Evolutionary conservation across 2,888 invertebrate species (phyloP), one percentile per base, ranked within the genome.

Genomic region (Cephus pygmeus): DNA sequence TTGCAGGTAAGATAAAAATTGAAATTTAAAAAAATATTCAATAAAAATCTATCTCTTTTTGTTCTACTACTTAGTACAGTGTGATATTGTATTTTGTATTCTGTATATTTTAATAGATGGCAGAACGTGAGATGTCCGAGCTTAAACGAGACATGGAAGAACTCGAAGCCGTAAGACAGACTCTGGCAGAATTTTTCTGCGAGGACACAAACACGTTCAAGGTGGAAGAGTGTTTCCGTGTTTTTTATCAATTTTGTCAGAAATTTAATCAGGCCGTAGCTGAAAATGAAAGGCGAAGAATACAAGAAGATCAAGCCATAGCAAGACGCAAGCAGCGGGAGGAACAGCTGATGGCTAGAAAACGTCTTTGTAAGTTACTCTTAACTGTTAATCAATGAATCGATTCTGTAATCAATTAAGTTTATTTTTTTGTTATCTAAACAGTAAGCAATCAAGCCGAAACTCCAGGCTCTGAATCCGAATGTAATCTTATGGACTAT

Each of bases 141-240:
- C 92, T 97, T 69, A 96, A 97, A 88, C 93, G 95, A 77, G 96
- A 96, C 84, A 95, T 98, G 94, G 94, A 95, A 79, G 96, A 97
- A 87, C 94, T 98, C 33, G 97, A 98, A 84, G 93, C 93, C 31
- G 94, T 97, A 79, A 94, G 98, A 40, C 94, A 94, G 82, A 95
- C 97, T 81, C 92, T 99, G 69, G 95, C 98, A 0, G 96, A 97
- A 76, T 98, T 98, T 92, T 98, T 99, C 92, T 99, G 98, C 91
- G 99, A 99, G 91, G 98, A 98, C 88, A 94, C 95, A 0, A 95
- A 94, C 76, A 94, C 96, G 0, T 99, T 99, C 90, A 98, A 98
- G 91, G 93, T 99, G 69, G 98, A 99, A 90, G 98, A 99, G 90
- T 98, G 98, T 88, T 97, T 98, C 88, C 96, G 96, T 91, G 96